Conservation (phyloP, 2,797 vertebrate genomes). For the Psittacula derbiana region DNA sequence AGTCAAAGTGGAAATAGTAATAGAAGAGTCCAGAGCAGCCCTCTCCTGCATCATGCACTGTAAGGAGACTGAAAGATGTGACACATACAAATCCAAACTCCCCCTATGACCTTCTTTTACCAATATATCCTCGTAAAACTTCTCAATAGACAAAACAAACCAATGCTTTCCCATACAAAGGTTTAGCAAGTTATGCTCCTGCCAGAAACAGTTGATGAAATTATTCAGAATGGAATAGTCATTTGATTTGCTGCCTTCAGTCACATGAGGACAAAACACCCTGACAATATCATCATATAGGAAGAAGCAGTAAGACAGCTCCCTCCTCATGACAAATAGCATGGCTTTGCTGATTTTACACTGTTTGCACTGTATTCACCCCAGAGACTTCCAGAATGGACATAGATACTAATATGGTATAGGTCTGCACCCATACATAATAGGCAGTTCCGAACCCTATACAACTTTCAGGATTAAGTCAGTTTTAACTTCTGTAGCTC, state of each 20-base stretch:
- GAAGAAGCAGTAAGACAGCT: neutral
- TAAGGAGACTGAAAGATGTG: neutral
- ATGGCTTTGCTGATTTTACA: neutral
- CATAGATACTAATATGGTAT: neutral
- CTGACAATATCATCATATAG: neutral
- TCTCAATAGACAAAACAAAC: neutral
- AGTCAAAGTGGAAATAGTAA: neutral
- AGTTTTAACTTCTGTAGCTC: neutral
- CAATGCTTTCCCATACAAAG: neutral
- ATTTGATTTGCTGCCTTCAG: neutral
- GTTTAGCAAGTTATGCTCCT: neutral
- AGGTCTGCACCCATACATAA: neutral
- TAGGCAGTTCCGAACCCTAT: neutral
- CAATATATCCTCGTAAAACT: neutral
- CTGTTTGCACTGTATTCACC: neutral
- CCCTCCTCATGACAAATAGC: neutral
- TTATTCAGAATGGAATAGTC: neutral
- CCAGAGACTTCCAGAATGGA: neutral
- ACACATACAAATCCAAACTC: neutral
- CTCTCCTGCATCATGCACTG: rapidly evolving
- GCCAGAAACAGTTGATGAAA: neutral
- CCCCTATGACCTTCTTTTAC: neutral
- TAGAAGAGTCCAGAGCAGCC: rapidly evolving
- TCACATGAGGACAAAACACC: neutral
- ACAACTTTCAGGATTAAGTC: neutral